Evolutionary conservation across 2,797 vertebrate species (phyloP), one percentile per base, ranked within the genome.

Genomic region (Lithobates sylvaticus): DNA sequence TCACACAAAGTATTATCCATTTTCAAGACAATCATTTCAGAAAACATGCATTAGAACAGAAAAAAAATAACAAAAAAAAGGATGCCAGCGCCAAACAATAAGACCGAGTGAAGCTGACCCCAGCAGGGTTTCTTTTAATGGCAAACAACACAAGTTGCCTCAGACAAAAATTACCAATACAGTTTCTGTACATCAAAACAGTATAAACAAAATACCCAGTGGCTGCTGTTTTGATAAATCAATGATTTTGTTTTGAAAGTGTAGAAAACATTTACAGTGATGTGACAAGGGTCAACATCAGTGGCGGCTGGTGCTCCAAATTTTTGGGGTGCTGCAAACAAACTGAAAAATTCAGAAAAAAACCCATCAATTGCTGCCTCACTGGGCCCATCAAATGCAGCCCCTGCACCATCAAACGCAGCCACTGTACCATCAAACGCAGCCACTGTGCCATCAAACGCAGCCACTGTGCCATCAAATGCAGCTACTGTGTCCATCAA

Each of bases 21-120:
- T 68, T 65, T 83, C 75, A 83, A 87, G 75, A 83, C 85, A 87
- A 83, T 78, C 23, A 86, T 87, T 78, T 87, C 16, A 78, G 68
- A 32, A 67, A 70, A 65, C 64, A 79, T 58, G 29, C 42, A 68
- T 65, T 81, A 86, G n/a, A 72, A 82, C 36, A 78, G 34, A 82
- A 9, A 39, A 39, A 39, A 39, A 39, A 74, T 15, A 39, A 39
- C 39, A 39, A 39, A 39, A 10, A 79, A 78, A 68, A 3, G 21
- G 65, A 82, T 78, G 67, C 44, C 47, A 47, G n/a, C 74, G 58
- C 81, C 81, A 79, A 74, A 83, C 39, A 87, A 78, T 78, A 32
- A 78, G 54, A 16, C 26, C 78, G 21, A 78, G 61, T 73, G 27
- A 47, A 26, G 29, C 61, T 74, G 61, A 23, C 32, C 75, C 68